These are phyloP conservation scores for Lithophane semibrunnea DNA, from an alignment of 2,888 invertebrate genomes.

Conservation along the genomic window DNA sequence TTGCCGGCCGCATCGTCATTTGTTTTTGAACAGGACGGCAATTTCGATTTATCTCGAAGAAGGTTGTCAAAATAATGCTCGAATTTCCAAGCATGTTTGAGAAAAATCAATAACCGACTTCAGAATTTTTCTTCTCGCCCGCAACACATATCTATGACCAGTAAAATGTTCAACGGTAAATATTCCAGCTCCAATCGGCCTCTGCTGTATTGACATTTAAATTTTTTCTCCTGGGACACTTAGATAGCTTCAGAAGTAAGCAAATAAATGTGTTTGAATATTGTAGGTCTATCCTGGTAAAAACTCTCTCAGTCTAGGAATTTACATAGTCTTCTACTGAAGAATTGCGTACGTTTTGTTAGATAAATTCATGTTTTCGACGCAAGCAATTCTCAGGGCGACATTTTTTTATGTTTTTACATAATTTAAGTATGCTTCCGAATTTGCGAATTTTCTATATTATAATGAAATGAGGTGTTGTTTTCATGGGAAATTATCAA, in stretches of 20 bases:
- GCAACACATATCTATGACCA: no score
- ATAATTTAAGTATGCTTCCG: conserved; percentile 16
- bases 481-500: background rate
- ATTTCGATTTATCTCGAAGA: no score
- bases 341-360: background rate
- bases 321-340: background rate
- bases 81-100: no score
- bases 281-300: background rate
- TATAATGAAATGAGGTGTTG: background rate
- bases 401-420: conserved; percentile 7
- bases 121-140: background rate
- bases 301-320: background rate
- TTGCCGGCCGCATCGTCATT: no score
- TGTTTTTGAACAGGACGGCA: no score
- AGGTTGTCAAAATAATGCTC: no score
- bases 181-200: background rate
- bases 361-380: conserved; percentile 22
- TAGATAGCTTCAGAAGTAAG: background rate
- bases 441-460: background rate
- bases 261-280: conserved; percentile 10
- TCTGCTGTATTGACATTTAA: background rate
- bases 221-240: background rate
- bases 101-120: background rate
- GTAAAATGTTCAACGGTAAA: background rate
- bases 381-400: conserved; percentile 7